Conservation (phyloP, 2,888 invertebrate genomes). For the Apamea sordens region DNA sequence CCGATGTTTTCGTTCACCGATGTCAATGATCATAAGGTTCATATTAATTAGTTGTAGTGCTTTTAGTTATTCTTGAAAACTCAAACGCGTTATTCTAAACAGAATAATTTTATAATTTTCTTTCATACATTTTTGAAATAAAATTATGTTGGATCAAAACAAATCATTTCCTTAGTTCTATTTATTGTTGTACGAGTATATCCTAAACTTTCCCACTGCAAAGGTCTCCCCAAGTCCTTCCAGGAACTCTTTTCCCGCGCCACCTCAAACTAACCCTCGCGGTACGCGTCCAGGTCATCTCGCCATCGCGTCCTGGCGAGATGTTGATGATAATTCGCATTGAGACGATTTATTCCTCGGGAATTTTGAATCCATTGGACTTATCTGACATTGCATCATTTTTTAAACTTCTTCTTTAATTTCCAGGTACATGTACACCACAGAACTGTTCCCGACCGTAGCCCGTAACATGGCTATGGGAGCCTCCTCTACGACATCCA, state of each 20-base stretch:
- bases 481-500: slow-evolving; percentile 90
- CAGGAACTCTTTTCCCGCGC: neutral
- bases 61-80: neutral
- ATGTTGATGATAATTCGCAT: too few species aligned
- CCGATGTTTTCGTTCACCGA: neutral
- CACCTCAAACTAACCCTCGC: too few species aligned
- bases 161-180: neutral
- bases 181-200: too few species aligned
- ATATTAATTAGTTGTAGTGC: neutral
- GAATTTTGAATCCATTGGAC: neutral
- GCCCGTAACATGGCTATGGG: slow-evolving; percentile 90
- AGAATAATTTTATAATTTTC: neutral
- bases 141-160: neutral
- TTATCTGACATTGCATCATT: neutral
- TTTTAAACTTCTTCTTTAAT: neutral
- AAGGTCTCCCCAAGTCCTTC: too few species aligned
- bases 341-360: neutral
- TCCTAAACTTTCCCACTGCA: too few species aligned
- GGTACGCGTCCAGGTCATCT: too few species aligned
- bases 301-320: too few species aligned
- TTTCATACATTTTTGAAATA: neutral
- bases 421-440: slow-evolving; percentile 81
- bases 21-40: too few species aligned
- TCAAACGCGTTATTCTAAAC: neutral
- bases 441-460: slow-evolving; percentile 91